Conservation (phyloP, 2,113 vertebrate genomes). For the Pelmatolapia mariae region DNA sequence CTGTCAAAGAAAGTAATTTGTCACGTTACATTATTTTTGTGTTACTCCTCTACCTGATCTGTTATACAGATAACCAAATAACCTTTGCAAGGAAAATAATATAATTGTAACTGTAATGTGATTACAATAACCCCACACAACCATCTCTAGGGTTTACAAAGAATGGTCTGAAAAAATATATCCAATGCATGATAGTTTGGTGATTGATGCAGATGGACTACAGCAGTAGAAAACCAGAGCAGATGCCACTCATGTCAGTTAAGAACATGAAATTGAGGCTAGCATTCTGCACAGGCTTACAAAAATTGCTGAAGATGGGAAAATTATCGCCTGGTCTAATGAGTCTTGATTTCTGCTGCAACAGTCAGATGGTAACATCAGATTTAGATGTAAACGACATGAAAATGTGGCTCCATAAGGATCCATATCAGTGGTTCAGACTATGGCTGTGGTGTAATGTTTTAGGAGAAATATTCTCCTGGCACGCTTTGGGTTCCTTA, state of each 20-base stretch:
- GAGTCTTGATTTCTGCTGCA: not conserved
- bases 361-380: not conserved
- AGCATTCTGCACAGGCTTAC: not conserved
- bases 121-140: too few species aligned
- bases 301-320: not conserved
- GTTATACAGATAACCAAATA: too few species aligned
- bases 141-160: too few species aligned
- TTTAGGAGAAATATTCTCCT: not conserved
- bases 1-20: too few species aligned
- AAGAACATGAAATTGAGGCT: not conserved
- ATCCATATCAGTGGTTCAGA: not conserved
- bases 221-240: not conserved
- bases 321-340: not conserved
- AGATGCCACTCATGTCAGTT: not conserved
- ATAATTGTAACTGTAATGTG: too few species aligned
- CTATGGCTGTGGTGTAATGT: not conserved
- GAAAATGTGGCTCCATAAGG: not conserved
- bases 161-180: too few species aligned
- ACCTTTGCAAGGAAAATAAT: too few species aligned
- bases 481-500: not conserved
- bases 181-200: too few species aligned
- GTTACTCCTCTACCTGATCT: too few species aligned
- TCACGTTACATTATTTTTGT: too few species aligned
- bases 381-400: not conserved
- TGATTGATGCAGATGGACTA: not conserved